A percentile compares a stretch with the other conserved stretches of the same genome.
Evolutionary conservation across 2,113 vertebrate species (phyloP).

Genomic region (Centropus unirufus): DNA sequence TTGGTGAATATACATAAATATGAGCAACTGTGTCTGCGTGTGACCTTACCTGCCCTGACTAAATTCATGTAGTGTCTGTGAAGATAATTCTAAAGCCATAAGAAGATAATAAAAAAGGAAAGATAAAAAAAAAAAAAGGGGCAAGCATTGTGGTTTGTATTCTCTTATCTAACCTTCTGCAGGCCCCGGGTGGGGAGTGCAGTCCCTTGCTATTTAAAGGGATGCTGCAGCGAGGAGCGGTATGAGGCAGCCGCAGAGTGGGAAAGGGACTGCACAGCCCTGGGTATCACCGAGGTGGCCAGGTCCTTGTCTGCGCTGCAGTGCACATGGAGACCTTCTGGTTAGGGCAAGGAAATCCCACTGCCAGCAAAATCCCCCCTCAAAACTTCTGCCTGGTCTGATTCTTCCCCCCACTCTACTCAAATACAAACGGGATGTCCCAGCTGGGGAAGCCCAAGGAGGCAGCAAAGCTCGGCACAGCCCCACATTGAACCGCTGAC

Average conservation of each 20-base stretch:
- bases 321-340: not conserved
- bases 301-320: not conserved
- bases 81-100: slow-evolving; percentile 81
- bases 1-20: slow-evolving; percentile 61
- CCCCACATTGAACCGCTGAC: not conserved
- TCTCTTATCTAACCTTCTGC: slow-evolving; percentile 76
- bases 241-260: not conserved
- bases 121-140: slow-evolving; percentile 38
- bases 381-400: not conserved
- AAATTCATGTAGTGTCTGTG: slow-evolving; percentile 78
- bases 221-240: not conserved
- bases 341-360: not conserved
- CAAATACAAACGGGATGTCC: not conserved
- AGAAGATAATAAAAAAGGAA: slow-evolving; percentile 73
- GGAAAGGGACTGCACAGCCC: not conserved
- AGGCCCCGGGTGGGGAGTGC: slow-evolving; percentile 68
- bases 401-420: fast-evolving
- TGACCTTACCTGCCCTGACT: slow-evolving; percentile 78
- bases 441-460: not conserved
- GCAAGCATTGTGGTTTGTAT: slow-evolving; percentile 41
- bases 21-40: slow-evolving; percentile 62
- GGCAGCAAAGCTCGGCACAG: not conserved
- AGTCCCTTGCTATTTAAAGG: slow-evolving; percentile 49
- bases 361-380: not conserved
- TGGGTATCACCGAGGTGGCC: not conserved